phyloP scores from a whole-genome alignment of 2,113 vertebrate genomes.

The Coregonus clupeaformis region DNA sequence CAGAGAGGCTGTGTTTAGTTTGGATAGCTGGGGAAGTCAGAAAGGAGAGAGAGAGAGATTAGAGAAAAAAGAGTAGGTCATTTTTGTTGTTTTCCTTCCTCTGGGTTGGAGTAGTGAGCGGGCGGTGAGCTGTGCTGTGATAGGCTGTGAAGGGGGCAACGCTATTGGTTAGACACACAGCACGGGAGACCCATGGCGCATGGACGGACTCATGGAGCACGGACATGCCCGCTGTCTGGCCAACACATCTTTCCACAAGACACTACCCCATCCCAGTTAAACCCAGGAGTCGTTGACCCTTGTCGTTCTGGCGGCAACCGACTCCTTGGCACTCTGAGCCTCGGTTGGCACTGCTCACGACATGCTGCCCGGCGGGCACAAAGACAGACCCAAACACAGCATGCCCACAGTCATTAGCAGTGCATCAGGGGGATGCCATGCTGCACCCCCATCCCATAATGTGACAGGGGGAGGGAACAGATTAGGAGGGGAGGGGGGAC shows the following conservation, averaged over 20 bases:
- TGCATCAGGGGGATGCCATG: conserved; percentile 77
- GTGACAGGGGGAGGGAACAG: conserved; percentile 26
- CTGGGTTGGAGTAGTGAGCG: conserved; percentile 62
- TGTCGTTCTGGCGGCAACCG: conserved; percentile 29
- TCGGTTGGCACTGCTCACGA: conserved; percentile 67
- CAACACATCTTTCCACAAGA: conserved; percentile 25
- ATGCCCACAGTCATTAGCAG: conserved; percentile 74
- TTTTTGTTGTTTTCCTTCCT: conserved; percentile 43
- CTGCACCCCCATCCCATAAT: conserved; percentile 62
- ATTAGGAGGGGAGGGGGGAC: conserved; percentile 48
- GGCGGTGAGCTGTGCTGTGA: conserved; percentile 56
- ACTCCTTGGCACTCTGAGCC: conserved; percentile 35
- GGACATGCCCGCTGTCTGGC: conserved; percentile 44
- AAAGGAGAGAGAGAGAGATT: conserved; percentile 3
- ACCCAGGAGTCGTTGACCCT: neutral
- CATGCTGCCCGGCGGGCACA: conserved; percentile 53
- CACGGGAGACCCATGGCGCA: conserved; percentile 71
- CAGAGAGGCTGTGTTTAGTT: conserved; percentile 24
- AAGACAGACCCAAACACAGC: conserved; percentile 74
- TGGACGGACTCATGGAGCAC: conserved; percentile 69
- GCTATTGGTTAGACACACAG: conserved; percentile 68
- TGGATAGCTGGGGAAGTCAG: neutral
- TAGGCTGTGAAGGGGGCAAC: conserved; percentile 72
- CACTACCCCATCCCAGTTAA: conserved; percentile 25
- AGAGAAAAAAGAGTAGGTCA: conserved; percentile 25